Evolutionary conservation across 2,888 invertebrate genomes (phyloP).

Genomic region (Rotaria magnacalcarata): DNA sequence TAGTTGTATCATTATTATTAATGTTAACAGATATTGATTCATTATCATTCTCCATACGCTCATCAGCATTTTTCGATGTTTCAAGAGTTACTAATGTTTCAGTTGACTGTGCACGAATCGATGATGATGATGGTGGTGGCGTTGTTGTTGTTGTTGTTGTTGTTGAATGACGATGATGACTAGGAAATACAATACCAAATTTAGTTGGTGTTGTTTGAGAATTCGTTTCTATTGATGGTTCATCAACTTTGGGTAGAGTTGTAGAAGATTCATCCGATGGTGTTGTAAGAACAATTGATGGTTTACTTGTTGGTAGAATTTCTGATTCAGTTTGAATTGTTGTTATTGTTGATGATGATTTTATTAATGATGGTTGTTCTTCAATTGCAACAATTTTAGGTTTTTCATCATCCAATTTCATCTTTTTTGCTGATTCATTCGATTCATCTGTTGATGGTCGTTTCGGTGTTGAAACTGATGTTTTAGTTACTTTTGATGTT

Average conservation of each 20-base stretch:
- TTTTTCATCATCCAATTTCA: not conserved
- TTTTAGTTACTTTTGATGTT: not conserved
- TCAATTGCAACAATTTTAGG: not conserved
- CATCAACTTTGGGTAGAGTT: not conserved
- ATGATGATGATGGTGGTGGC: not conserved
- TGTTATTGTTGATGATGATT: too few relatives aligned
- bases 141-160: not conserved
- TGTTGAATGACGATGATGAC: conserved; percentile 3
- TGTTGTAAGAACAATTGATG: not conserved
- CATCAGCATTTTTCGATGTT: conserved; percentile 14
- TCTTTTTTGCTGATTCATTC: not conserved
- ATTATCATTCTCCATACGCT: not conserved
- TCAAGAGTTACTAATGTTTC: not conserved
- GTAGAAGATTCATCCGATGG: not conserved
- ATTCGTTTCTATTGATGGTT: not conserved
- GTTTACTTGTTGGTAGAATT: not conserved
- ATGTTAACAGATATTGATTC: not conserved
- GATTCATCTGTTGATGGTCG: conserved; percentile 24
- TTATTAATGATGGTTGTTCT: not conserved
- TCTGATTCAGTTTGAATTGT: conserved; percentile 26
- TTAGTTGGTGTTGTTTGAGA: conserved; percentile 30
- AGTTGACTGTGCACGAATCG: not conserved
- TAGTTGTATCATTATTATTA: not conserved
- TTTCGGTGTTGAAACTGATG: not conserved
- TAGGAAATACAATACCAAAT: conserved; percentile 34